phyloP scores from a whole-genome alignment of 2,888 invertebrate species.

The Stenurella melanura region DNA sequence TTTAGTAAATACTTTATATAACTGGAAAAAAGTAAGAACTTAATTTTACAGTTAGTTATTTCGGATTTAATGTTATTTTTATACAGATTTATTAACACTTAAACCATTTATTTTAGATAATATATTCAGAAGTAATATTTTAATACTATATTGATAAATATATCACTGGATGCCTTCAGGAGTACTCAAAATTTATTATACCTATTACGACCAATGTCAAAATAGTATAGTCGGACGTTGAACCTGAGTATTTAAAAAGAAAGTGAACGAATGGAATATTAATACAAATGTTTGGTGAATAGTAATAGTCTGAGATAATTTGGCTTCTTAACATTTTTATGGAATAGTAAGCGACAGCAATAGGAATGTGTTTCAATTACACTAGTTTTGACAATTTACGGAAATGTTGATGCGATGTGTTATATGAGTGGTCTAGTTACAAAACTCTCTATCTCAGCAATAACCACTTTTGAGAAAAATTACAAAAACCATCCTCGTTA shows the following conservation, averaged over 20 bases:
- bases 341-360: background rate
- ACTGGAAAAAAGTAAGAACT: background rate
- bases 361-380: background rate
- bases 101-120: background rate
- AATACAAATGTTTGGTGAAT: constrained; percentile 7
- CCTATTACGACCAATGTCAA: background rate
- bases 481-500: no score
- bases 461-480: no score
- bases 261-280: background rate
- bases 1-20: background rate
- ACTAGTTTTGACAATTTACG: no score
- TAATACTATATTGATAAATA: constrained; percentile 1
- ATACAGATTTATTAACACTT: background rate
- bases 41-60: background rate
- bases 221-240: background rate
- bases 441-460: no score
- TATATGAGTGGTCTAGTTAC: no score
- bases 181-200: background rate
- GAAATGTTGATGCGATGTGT: no score
- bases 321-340: background rate
- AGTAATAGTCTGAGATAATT: background rate
- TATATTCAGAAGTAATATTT: background rate
- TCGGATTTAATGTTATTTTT: background rate
- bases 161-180: background rate
- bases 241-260: background rate